A percentile compares a stretch with the other conserved stretches of the same genome.
These are phyloP conservation scores for Sebastes iracundus DNA, from an alignment of 2,797 vertebrate genomes.

Conservation along the genomic window DNA sequence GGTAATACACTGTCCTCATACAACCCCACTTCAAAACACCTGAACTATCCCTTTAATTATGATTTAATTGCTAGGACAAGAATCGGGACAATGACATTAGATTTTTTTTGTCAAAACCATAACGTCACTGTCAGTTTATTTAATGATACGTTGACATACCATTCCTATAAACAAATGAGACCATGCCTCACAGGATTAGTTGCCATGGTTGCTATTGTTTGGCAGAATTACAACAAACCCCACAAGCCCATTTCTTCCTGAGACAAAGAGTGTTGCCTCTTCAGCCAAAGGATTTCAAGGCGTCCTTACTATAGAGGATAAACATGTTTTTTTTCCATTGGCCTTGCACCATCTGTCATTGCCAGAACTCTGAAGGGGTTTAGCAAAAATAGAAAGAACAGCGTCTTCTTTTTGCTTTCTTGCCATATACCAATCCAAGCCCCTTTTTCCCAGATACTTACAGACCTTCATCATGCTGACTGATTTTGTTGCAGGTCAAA, in stretches of 20 bases:
- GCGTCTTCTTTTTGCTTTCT: neutral
- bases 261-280: neutral
- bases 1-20: no score
- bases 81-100: neutral
- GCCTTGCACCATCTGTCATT: neutral
- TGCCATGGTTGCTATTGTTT: neutral
- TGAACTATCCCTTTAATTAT: no score
- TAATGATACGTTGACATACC: neutral
- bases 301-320: neutral
- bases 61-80: neutral
- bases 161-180: neutral
- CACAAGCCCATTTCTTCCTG: neutral
- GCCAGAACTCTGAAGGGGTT: neutral
- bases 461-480: neutral
- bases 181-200: neutral
- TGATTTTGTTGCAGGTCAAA: conserved; percentile 73
- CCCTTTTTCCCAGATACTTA: neutral
- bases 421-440: neutral
- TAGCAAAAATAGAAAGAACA: conserved; percentile 9
- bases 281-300: conserved; percentile 5
- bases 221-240: neutral
- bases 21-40: no score
- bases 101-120: neutral
- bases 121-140: neutral
- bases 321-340: neutral